Evolutionary conservation across 2,113 vertebrate genomes (phyloP), one percentile per base, ranked within the genome.

Genomic region (Lagopus leucura): DNA sequence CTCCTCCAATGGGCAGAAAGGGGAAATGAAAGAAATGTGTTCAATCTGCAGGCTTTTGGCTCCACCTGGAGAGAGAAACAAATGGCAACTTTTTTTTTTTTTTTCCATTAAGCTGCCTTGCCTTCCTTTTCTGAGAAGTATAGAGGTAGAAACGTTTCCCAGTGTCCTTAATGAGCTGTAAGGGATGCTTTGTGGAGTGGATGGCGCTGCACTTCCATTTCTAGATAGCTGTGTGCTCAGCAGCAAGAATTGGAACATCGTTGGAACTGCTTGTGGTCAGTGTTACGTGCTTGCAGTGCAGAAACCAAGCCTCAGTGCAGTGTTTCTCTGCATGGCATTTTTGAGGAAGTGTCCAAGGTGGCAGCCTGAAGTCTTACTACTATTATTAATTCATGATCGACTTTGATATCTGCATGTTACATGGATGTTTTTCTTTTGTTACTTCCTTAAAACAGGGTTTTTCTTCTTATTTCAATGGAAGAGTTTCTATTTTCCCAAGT

Each of bases 21-120:
- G 48, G 40, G 45, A 69, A 17, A 25, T 47, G 17, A 30, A 88
- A 64, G 47, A 65, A 54, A 11, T 0, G 0, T 7, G 83, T 32
- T 65, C 48, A 86, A 43, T 36, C 22, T 75, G 0, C 60, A 36
- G 38, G 52, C 27, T 16, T 90, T 88, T 95, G 79, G 91, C 93
- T 94, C 93, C 96, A 94, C 89, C 94, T 92, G 93, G 85, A 91
- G 93, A 94, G 61, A 82, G 88, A 82, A 89, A 75, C n/a, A 58
- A 74, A 76, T 54, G 61, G 34, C 9, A 55, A 10, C 4, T 34
- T 22, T 21, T 34, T 9, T 13, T 65, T 40, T 58, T 8, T 27
- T 27, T 11, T 19, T 11, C 30, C 42, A 34, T 42, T 67, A 38
- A 82, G n/a, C 43, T 82, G 20, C 54, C 47, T 42, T 92, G 27